Percentiles rank a stretch among this genome's conserved stretches.
Evolutionary conservation across 2,888 invertebrate species (phyloP).

Genomic region (Epinotia brunnichana): DNA sequence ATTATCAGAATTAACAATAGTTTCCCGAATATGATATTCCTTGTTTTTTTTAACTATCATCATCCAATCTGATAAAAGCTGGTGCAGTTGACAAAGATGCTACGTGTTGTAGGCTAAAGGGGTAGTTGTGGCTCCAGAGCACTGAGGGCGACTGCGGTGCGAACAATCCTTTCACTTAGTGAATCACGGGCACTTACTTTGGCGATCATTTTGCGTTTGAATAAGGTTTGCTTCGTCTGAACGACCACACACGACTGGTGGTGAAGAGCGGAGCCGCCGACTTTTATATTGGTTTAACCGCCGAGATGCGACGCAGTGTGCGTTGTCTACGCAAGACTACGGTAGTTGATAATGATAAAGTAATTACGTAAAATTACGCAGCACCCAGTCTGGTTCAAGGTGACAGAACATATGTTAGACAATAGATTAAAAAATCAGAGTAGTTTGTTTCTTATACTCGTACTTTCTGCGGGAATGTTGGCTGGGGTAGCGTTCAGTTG

Average conservation of each 20-base stretch:
- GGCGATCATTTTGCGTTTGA: constrained; percentile 79
- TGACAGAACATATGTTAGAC: constrained; percentile 26
- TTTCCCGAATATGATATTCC: not conserved
- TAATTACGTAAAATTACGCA: constrained; percentile 80
- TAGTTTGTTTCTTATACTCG: constrained; percentile 5
- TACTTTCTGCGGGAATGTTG: constrained; percentile 17
- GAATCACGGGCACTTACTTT: constrained; percentile 74
- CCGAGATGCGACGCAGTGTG: constrained; percentile 72
- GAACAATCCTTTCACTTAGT: constrained; percentile 68
- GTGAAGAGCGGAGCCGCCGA: constrained; percentile 64
- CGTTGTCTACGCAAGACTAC: constrained; percentile 77
- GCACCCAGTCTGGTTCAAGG: constrained; percentile 73
- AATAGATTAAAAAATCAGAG: constrained; percentile 24
- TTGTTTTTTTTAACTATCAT: no score
- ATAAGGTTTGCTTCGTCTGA: constrained; percentile 79
- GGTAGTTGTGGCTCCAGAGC: constrained; percentile 23
- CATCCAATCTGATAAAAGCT: not conserved
- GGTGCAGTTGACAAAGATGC: not conserved
- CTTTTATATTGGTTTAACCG: constrained; percentile 79
- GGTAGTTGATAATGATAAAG: constrained; percentile 80
- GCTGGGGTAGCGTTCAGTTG: constrained; percentile 27
- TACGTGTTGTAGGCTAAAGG: not conserved
- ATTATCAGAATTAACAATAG: no score
- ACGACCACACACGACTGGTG: constrained; percentile 82
- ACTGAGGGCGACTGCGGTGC: constrained; percentile 32